These are phyloP conservation scores for Ascidia mentula DNA, from an alignment of 23 tunicate genomes.

Conservation along the genomic window DNA sequence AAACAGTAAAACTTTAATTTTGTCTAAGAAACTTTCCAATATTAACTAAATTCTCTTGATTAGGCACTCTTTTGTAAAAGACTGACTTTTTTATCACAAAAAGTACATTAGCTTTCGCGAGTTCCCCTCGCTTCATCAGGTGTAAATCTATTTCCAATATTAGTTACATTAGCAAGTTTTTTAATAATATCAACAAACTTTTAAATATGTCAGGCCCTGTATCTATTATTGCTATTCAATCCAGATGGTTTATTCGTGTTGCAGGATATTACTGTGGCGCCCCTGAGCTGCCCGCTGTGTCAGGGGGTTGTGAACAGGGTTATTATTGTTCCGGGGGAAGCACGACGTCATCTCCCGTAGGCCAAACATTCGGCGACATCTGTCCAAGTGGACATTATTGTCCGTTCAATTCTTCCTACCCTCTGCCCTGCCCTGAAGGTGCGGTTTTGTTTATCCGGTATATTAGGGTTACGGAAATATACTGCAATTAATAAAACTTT, in stretches of 20 bases:
- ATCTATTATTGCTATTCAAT: not conserved
- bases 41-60: too few relatives aligned
- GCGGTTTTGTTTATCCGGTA: too few relatives aligned
- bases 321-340: conserved; percentile 81
- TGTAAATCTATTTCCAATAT: too few relatives aligned
- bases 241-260: not conserved
- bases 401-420: conserved; percentile 48
- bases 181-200: not conserved
- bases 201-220: not conserved
- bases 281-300: conserved; percentile 41
- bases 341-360: conserved; percentile 33
- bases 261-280: conserved; percentile 76
- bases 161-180: not conserved
- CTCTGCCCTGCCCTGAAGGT: conserved; percentile 66
- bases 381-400: conserved; percentile 83
- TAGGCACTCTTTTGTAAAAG: too few relatives aligned
- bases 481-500: too few relatives aligned
- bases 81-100: too few relatives aligned
- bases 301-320: conserved; percentile 85
- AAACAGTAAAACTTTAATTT: too few relatives aligned
- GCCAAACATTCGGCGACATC: conserved; percentile 48
- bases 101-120: too few relatives aligned
- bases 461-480: too few relatives aligned
- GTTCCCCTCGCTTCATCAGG: too few relatives aligned
- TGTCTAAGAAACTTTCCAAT: too few relatives aligned